Base-by-base conservation (phyloP, 2,888 invertebrate species). In the Tridacna crocea region DNA sequence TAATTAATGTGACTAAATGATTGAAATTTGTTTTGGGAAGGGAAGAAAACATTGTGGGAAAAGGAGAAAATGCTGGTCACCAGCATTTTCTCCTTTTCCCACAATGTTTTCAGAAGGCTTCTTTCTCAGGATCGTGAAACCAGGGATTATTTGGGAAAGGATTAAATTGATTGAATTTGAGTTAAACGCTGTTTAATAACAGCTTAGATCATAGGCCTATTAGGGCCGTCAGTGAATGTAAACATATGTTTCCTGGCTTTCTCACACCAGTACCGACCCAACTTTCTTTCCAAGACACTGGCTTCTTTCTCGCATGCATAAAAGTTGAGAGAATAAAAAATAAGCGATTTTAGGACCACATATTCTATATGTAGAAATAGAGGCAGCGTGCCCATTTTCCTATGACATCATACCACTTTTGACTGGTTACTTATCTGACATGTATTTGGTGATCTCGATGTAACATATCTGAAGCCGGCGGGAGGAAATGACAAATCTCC, bases 401-500 rank as follows among this genome's bases (percentile, higher is more conserved):
- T 19, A 55, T 19, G 17, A 55, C 55, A 55, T 55, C 55, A 55
- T 15, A 65, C 24, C 10, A 60, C 6, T 22, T 60, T 60, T 63
- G 63, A 63, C 24, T 12, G 15, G 63, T 15, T 26, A 36, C 26
- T 19, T 63, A 63, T 63, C 26, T 63, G 63, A 63, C 63, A 63
- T 26, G 6, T 26, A 63, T 15, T 26, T 26, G 19, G 26, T 63
- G 26, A 26, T 17, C 12, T 24, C 24, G 15, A 63, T 63, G 63
- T 27, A 63, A 63, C 26, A 27, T 26, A 63, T 63, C 63, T 26
- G 15, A 15, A 27, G 46, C 2, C 36, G 46, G 68, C 47, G 68
- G 15, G 46, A 46, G 68, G 47, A 68, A 68, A 68, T 68, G 47
- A 68, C 68, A 47, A 68, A 46, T 68, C 46, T 46, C 46, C 36